Base-by-base conservation (phyloP, 2,888 invertebrate species). In the Drosophila prolongata region DNA sequence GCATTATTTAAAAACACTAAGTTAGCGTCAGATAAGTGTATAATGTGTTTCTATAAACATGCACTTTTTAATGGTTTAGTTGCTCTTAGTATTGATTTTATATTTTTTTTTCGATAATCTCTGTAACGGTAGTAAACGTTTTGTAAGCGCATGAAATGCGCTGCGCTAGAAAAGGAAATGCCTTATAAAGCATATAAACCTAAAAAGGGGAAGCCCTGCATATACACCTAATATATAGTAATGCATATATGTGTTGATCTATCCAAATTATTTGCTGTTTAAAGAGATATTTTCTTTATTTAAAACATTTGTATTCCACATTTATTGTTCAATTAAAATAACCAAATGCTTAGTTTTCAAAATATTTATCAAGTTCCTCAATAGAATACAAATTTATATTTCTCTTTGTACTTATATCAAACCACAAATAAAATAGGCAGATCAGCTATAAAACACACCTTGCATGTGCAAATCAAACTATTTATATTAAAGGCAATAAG, bases 81-180 rank as follows among this genome's bases (percentile, higher is more conserved):
- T 62, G 60, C 60, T 65, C 65, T 65, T 49, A 49, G 49, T 49
- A 49, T 59, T 37, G 53, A 38, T 68, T 77, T 83, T 78, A 53
- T 53, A 54, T 13, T 66, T 64, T 80, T 61, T 67, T 61, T 61
- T 19, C 38, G 10, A 68, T 57, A 13, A 37, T 53, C 54, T 38
- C 38, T 54, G 55, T 57, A 57, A 54, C 37, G 35, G 53, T 40
- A 40, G 64, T 56, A 53, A 64, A 42, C 60, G 55, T 61, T 67
- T 67, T 68, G 46, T 47, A 44, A 74, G 66, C 71, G 88, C 89
- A 89, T 89, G 46, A 70, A 85, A 85, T 85, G 85, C 86, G 86
- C 55, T 52, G 40, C 55, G 49, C 47, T 49, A 62, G 67, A 37
- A 62, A 37, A 49, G 53, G 42, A 61, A 72, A 38, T 38, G 70